Conservation (phyloP, 2,113 vertebrate species). For the Micromys minutus region DNA sequence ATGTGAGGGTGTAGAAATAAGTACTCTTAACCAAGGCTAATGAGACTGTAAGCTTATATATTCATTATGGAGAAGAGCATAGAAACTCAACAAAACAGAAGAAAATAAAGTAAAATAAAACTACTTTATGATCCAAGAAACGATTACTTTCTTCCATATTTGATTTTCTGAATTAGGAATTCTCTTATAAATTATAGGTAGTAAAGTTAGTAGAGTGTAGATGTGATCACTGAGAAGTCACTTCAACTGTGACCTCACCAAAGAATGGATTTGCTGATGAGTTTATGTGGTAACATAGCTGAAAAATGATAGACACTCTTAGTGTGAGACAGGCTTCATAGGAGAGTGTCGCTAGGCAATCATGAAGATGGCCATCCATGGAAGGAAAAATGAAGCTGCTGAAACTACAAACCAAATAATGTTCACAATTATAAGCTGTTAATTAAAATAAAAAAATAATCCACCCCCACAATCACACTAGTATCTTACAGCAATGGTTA, state of each 20-base stretch:
- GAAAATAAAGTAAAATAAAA: no score
- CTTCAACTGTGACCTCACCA: neutral
- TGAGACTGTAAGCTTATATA: neutral
- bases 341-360: neutral
- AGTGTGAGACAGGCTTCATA: neutral
- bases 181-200: no score
- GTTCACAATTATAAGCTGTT: neutral
- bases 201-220: no score
- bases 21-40: neutral
- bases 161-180: neutral
- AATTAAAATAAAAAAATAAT: neutral
- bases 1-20: neutral
- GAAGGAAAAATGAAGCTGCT: neutral
- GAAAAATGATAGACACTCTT: neutral
- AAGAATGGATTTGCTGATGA: neutral
- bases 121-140: neutral
- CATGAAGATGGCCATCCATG: neutral
- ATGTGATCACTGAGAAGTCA: neutral
- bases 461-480: neutral
- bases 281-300: neutral
- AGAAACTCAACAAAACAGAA: neutral
- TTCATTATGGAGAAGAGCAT: neutral
- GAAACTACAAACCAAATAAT: neutral
- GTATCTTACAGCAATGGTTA: neutral
- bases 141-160: neutral